phyloP scores from a whole-genome alignment of 2,888 invertebrate species.

The Hydrotaea diabolus region DNA sequence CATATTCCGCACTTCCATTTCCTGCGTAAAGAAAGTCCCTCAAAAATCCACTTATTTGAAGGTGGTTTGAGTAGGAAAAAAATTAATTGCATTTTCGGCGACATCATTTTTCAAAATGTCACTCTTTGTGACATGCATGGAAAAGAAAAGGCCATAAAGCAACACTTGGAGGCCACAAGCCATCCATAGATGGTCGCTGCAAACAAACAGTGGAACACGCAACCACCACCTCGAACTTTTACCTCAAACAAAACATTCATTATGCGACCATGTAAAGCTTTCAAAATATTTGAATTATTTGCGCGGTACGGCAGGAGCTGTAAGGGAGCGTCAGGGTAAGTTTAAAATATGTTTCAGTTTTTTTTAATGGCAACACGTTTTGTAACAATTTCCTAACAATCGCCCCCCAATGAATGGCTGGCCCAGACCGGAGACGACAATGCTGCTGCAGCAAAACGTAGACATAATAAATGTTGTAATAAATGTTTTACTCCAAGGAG shows the following conservation, averaged over 20 bases:
- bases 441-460: neutral
- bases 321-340: constrained; percentile 10
- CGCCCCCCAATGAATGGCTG: neutral
- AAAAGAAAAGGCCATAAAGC: constrained; percentile 22
- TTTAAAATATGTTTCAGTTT: constrained; percentile 37
- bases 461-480: constrained; percentile 68
- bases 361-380: constrained; percentile 49
- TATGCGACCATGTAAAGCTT: constrained; percentile 29
- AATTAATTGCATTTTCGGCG: constrained; percentile 52
- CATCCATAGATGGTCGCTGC: neutral
- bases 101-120: constrained; percentile 62
- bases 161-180: constrained; percentile 40
- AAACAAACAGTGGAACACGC: neutral
- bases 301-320: neutral
- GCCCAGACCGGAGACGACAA: neutral
- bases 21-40: neutral
- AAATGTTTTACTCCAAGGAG: constrained; percentile 60
- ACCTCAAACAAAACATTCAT: constrained; percentile 46
- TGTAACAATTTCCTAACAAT: constrained; percentile 62
- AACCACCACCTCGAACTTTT: neutral
- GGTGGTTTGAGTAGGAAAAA: constrained; percentile 1
- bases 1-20: too few species aligned
- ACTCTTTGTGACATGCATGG: constrained; percentile 53
- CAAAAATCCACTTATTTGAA: neutral
- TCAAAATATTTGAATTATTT: constrained; percentile 61